Evolutionary conservation across 2,797 vertebrate genomes (phyloP).

Genomic region (Falco naumanni): DNA sequence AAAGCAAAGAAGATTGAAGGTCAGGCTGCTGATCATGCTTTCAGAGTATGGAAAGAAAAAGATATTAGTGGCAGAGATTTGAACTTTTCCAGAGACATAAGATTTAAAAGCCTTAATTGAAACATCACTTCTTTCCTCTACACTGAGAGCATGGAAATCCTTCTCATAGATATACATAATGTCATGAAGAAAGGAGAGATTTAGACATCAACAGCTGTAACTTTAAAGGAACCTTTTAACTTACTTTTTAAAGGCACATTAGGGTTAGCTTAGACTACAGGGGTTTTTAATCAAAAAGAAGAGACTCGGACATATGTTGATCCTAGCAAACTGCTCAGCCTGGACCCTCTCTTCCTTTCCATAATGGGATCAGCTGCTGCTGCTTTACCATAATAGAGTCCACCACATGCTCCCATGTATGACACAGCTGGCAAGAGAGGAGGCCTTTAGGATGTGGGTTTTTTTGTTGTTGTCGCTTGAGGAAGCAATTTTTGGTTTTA

Average conservation of each 20-base stretch:
- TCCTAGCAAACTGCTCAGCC: not conserved
- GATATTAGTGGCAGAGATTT: not conserved
- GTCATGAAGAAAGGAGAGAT: not conserved
- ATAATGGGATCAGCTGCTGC: not conserved
- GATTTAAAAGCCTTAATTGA: constrained; percentile 49
- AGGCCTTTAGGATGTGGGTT: not conserved
- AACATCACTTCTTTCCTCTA: constrained; percentile 1
- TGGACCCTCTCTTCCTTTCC: not conserved
- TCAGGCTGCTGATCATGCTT: constrained; percentile 28
- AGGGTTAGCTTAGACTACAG: not conserved
- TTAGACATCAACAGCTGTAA: not conserved
- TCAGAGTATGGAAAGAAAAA: not conserved
- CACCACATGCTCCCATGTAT: not conserved
- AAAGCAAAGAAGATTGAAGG: constrained; percentile 35
- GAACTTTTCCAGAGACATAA: constrained; percentile 26
- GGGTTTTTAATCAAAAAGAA: constrained; percentile 23
- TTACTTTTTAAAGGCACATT: not conserved
- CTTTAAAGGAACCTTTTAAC: not conserved
- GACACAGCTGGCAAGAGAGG: not conserved
- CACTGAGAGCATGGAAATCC: constrained; percentile 1
- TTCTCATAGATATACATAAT: not conserved
- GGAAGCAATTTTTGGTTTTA: not conserved
- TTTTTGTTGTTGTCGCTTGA: not conserved
- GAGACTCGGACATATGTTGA: not conserved
- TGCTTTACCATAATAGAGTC: not conserved